These are phyloP conservation scores for Smittia aterrima DNA, from an alignment of 2,888 invertebrate species.

Conservation along the genomic window DNA sequence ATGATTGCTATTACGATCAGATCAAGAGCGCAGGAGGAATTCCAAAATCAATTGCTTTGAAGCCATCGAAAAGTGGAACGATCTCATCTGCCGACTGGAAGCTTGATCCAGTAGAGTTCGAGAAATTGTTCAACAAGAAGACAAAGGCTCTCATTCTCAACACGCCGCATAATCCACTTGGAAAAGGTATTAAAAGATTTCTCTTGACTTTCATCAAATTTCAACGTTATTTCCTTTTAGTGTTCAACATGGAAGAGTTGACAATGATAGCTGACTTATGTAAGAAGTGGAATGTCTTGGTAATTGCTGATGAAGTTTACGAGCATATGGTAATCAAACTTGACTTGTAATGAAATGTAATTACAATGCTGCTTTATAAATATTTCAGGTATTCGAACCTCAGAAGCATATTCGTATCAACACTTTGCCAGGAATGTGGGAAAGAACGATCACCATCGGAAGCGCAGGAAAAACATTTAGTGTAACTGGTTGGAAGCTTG, in stretches of 20 bases:
- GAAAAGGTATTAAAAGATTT: no score
- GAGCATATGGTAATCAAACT: constrained; percentile 99
- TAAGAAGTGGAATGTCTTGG: constrained; percentile 87
- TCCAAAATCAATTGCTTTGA: constrained; percentile 82
- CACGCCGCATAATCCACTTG: constrained; percentile 96
- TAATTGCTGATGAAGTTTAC: constrained; percentile 95
- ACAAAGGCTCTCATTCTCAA: constrained; percentile 96
- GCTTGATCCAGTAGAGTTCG: constrained; percentile 77
- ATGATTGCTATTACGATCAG: constrained; percentile 97
- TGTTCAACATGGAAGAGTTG: constrained; percentile 65
- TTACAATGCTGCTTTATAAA: no score
- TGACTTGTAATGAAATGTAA: no score
- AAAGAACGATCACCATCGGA: constrained; percentile 93
- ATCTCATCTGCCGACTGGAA: constrained; percentile 83
- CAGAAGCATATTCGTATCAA: constrained; percentile 86
- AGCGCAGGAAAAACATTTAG: constrained; percentile 98
- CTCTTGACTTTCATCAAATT: background rate
- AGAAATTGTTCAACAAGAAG: constrained; percentile 73
- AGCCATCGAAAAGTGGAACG: constrained; percentile 56
- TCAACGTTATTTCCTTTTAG: background rate
- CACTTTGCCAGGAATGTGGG: constrained; percentile 95
- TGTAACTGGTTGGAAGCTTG: constrained; percentile 95
- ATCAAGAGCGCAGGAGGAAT: constrained; percentile 82
- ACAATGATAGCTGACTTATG: constrained; percentile 81
- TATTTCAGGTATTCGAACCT: constrained; percentile 79